phyloP scores from a whole-genome alignment of 2,888 invertebrate species.

The Thelaira solivaga region DNA sequence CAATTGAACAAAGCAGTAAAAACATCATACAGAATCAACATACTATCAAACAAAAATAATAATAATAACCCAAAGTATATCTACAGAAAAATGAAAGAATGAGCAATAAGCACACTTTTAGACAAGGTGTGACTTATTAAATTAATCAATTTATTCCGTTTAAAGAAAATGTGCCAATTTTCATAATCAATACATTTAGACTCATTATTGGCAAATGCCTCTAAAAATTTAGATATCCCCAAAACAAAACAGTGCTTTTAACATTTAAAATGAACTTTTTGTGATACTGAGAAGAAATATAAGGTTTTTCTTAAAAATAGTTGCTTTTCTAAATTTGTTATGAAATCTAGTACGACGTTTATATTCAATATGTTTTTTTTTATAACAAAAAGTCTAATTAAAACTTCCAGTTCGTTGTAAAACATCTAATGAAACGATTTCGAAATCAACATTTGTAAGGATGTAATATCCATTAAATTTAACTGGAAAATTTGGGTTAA shows the following conservation, averaged over 20 bases:
- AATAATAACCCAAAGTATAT: neutral
- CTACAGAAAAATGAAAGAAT: neutral
- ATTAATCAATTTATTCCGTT: conserved; percentile 44
- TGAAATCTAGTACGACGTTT: neutral
- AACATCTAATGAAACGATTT: neutral
- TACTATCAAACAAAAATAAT: neutral
- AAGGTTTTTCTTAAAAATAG: neutral
- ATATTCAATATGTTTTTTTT: too few species aligned
- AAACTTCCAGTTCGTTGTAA: neutral
- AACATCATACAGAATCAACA: neutral
- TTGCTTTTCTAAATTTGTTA: neutral
- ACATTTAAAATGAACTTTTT: conserved; percentile 13
- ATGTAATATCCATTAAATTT: too few species aligned
- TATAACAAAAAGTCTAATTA: too few species aligned
- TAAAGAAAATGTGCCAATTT: neutral
- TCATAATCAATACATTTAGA: neutral
- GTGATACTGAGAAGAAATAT: neutral
- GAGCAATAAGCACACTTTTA: neutral
- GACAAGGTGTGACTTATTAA: neutral
- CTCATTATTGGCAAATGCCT: neutral
- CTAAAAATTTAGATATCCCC: neutral
- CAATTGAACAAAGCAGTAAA: conserved; percentile 14
- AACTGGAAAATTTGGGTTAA: too few species aligned
- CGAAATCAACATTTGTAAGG: too few species aligned
- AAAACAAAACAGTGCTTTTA: neutral